These are phyloP conservation scores for Cantharis lateralis DNA, from an alignment of 2,888 invertebrate species.

Conservation along the genomic window DNA sequence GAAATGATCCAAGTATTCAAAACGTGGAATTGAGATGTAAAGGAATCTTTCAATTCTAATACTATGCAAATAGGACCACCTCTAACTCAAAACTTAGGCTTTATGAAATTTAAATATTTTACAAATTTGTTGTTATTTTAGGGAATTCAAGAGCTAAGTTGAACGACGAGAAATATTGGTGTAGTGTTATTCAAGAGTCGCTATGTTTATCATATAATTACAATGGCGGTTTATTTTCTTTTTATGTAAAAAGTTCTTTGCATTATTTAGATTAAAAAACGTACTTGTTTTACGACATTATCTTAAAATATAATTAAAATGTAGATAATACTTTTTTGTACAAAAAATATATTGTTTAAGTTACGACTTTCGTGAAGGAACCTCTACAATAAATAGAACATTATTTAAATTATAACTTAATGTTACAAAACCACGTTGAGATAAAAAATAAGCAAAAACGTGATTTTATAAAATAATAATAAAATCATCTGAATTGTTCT, in stretches of 20 bases:
- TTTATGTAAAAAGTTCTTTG: neutral
- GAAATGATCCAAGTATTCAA: constrained; percentile 27
- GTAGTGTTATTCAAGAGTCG: neutral
- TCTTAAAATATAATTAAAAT: neutral
- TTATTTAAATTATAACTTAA: neutral
- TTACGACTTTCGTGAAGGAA: neutral
- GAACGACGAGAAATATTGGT: neutral
- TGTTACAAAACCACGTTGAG: neutral
- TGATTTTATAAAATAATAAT: too few relatives aligned
- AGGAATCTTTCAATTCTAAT: constrained; percentile 42
- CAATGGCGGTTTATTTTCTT: neutral
- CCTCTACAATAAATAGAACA: neutral
- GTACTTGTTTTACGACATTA: neutral
- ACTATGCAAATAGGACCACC: constrained; percentile 40
- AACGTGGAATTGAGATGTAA: constrained; percentile 36
- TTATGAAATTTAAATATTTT: constrained; percentile 42
- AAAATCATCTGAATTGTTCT: too few relatives aligned
- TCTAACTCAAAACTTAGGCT: constrained; percentile 32
- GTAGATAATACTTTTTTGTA: neutral
- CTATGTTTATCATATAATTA: neutral
- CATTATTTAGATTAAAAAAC: neutral
- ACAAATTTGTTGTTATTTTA: constrained; percentile 41
- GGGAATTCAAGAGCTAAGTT: constrained; percentile 25
- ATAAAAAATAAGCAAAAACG: too few relatives aligned
- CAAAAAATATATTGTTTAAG: neutral